These are phyloP conservation scores for Paramormyrops kingsleyae DNA, from an alignment of 2,113 vertebrate species.

Conservation along the genomic window DNA sequence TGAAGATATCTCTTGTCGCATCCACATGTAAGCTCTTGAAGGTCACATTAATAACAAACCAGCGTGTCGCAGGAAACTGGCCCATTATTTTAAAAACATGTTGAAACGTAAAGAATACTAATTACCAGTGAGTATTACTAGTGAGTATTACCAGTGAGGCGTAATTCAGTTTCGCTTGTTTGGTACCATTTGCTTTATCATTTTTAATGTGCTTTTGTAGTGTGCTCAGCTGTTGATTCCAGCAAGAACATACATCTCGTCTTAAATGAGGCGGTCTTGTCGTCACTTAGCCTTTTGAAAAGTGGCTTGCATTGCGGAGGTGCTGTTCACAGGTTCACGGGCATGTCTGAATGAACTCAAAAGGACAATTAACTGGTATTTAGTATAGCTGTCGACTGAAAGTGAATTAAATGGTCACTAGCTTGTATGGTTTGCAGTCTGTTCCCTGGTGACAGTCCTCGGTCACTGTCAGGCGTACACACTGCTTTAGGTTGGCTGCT, in stretches of 20 bases:
- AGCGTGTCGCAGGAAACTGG: background rate
- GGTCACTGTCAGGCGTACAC: background rate
- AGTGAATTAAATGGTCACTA: background rate
- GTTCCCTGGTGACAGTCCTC: background rate
- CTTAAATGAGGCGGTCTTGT: background rate
- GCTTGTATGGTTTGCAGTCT: background rate
- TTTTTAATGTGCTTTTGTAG: background rate
- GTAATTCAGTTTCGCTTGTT: background rate
- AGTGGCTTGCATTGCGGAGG: background rate
- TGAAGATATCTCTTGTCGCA: background rate
- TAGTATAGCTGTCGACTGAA: background rate
- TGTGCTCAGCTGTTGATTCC: background rate
- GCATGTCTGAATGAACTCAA: background rate
- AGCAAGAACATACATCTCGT: background rate
- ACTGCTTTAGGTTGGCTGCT: background rate
- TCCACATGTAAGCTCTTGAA: background rate
- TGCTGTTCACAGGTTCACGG: background rate
- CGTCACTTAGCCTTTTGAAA: background rate
- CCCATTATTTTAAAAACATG: background rate
- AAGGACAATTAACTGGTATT: background rate
- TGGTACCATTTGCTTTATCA: background rate
- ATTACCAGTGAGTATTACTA: background rate
- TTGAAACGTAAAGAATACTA: background rate
- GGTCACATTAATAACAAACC: conserved; percentile 1
- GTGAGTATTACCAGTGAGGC: background rate